phyloP scores from a whole-genome alignment of 1,140 invertebrate genomes.

The Thaumetopoea pityocampa region DNA sequence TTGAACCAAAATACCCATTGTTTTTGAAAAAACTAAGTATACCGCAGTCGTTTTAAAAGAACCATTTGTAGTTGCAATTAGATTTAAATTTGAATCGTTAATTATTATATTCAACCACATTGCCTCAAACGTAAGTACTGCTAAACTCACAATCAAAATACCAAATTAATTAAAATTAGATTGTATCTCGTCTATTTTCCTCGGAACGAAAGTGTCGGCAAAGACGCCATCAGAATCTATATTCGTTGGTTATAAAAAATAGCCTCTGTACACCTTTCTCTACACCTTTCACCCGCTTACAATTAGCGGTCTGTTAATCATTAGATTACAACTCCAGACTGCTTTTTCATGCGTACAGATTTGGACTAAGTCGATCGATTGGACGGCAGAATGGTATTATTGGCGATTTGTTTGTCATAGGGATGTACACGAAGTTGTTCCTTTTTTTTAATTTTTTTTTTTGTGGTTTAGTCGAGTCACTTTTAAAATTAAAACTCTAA shows the following conservation, averaged over 20 bases:
- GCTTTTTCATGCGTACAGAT: conserved; percentile 34
- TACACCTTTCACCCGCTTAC: conserved; percentile 48
- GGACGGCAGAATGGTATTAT: conserved; percentile 7
- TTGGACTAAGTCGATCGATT: conserved; percentile 34
- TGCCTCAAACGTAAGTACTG: too few species aligned
- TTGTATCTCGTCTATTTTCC: conserved; percentile 11
- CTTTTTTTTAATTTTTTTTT: too few species aligned
- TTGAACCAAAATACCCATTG: too few species aligned
- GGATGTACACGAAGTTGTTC: too few species aligned
- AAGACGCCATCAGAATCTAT: conserved; percentile 39
- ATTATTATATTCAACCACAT: background rate
- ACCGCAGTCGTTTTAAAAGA: too few species aligned
- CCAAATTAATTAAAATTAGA: conserved; percentile 4
- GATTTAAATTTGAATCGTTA: background rate
- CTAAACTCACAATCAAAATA: background rate
- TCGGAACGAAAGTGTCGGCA: conserved; percentile 36
- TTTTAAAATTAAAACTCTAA: too few species aligned
- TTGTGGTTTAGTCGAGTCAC: too few species aligned
- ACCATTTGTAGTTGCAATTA: too few species aligned
- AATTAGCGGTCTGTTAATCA: conserved; percentile 67
- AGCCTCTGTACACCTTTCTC: conserved; percentile 40
- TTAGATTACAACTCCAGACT: conserved; percentile 37
- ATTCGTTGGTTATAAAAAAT: conserved; percentile 33
- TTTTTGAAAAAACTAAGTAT: too few species aligned
- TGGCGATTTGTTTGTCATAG: conserved; percentile 11